Base-by-base conservation (phyloP, 2,888 invertebrate genomes). In the Lithosia quadra region DNA sequence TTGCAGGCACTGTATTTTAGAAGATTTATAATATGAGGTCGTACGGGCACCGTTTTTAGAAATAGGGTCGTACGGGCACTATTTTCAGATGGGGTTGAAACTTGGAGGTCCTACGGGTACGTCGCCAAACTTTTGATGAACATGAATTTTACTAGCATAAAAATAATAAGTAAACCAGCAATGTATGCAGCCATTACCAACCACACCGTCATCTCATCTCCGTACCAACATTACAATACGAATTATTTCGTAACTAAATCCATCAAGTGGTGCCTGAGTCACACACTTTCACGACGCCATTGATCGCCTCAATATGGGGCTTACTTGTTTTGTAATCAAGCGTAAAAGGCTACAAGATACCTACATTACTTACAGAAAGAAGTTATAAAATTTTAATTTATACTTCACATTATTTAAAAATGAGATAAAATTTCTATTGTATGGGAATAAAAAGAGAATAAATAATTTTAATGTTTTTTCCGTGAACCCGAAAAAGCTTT, bases 241-340 rank as follows among this genome's bases (percentile, higher is more conserved):
- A 58, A 67, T 56, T 63, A 71, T 78, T 76, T 74, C 65, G 77
- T 75, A 77, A 75, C 72, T 72, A 70, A 70, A 70, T 61, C 65
- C 67, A 58, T 61, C 21, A 21, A 58, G 65, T 21, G 56, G 10
- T 53, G n/a, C 49, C 58, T 79, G 77, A 80, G 49, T 77, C 79
- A 78, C 58, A n/a, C 61, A 66, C 81, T 80, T 80, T 80, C 80
- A 74, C 75, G 64, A 63, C 55, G 59, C 67, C 59, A 78, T 78
- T 70, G 73, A 77, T 72, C 73, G 69, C 24, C 24, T 63, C 60
- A 67, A 69, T 36, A 81, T 72, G 81, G 76, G 59, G 62, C 21
- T 21, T 24, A 56, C 63, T 21, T 62, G 56, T 71, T 73, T 76
- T 64, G 72, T 62, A 74, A 79, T 62, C 60, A 60, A n/a, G 70